Evolutionary conservation across 2,888 invertebrate species (phyloP).

Genomic region (Rhogogaster chlorosoma): DNA sequence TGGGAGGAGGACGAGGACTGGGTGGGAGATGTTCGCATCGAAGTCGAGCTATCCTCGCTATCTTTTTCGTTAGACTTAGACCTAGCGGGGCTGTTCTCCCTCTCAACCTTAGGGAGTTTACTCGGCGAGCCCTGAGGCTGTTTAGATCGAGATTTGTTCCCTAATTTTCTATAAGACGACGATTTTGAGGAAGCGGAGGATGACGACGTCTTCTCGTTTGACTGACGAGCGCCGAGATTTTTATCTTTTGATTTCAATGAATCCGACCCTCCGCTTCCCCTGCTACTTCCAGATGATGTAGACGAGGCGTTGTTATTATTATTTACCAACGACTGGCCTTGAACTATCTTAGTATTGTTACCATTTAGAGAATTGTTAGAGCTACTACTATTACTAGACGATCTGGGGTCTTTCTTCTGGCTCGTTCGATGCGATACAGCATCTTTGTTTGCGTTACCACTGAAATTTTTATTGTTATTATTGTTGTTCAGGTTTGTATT

Average conservation of each 20-base stretch:
- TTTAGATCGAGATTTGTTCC: slow-evolving; percentile 72
- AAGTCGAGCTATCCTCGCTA: slow-evolving; percentile 64
- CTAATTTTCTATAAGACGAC: slow-evolving; percentile 74
- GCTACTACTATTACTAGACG: slow-evolving; percentile 68
- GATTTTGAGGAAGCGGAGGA: slow-evolving; percentile 72
- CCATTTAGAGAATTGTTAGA: slow-evolving; percentile 54
- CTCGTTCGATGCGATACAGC: slow-evolving; percentile 74
- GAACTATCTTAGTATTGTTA: slow-evolving; percentile 65
- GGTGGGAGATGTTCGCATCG: slow-evolving; percentile 62
- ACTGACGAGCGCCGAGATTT: slow-evolving; percentile 57
- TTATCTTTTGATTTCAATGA: slow-evolving; percentile 70
- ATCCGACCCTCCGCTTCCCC: slow-evolving; percentile 64
- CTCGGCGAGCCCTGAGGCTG: slow-evolving; percentile 68
- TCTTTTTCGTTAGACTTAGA: slow-evolving; percentile 73
- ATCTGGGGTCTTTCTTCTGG: slow-evolving; percentile 76
- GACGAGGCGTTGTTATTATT: slow-evolving; percentile 24
- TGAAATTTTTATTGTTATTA: slow-evolving; percentile 71
- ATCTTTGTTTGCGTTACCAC: slow-evolving; percentile 73
- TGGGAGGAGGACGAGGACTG: slow-evolving; percentile 78
- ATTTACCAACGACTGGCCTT: slow-evolving; percentile 60
- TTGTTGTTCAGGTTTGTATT: slow-evolving; percentile 70
- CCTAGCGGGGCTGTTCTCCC: slow-evolving; percentile 70
- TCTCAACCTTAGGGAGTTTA: slow-evolving; percentile 71
- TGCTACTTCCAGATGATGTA: slow-evolving; percentile 58
- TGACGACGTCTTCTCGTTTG: slow-evolving; percentile 55